Evolutionary conservation across 2,888 invertebrate species (phyloP), one percentile per base, ranked within the genome.

Genomic region (Aricia artaxerxes): DNA sequence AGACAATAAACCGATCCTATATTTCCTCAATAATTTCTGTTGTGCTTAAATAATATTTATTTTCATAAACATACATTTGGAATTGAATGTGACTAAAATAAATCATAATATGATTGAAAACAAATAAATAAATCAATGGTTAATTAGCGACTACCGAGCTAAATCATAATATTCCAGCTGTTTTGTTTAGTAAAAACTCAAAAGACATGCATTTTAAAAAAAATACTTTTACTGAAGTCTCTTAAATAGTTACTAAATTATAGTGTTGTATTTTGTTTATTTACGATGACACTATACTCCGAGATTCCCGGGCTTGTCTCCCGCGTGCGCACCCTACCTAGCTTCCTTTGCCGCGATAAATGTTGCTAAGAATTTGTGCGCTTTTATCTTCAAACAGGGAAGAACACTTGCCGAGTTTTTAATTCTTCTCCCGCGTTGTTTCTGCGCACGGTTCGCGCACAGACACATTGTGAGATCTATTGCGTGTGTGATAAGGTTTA

Each of bases 331-430:
- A 40, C n/a, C 31, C 40, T 53, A 53, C 73, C 38, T 53, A 24
- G 57, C 73, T 73, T 72, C 53, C 78, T 72, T 73, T 72, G 53
- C 82, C 78, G 79, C 84, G 85, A 84, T 85, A 85, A 85, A 84
- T 85, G 85, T 83, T 81, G 81, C 81, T 80, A 83, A 84, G 85
- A 87, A 86, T 85, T 81, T 82, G 82, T 81, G 78, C 76, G 83
- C 85, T 87, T 86, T 87, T 88, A 88, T 89, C 86, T 88, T 83
- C 80, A 84, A 86, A 84, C 86, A 84, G 85, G 84, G 84, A 84
- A 79, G 82, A 82, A 83, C 83, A 82, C 82, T 83, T 82, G 81
- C 80, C 77, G 82, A 82, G 82, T 84, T 83, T 82, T 83, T 83
- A 83, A 83, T 84, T 84, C 84, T 81, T 81, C 80, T 79, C 80